Percentiles rank a stretch among this genome's conserved stretches.
Conservation (phyloP, 1,140 invertebrate genomes). For the Microplitis demolitor region DNA sequence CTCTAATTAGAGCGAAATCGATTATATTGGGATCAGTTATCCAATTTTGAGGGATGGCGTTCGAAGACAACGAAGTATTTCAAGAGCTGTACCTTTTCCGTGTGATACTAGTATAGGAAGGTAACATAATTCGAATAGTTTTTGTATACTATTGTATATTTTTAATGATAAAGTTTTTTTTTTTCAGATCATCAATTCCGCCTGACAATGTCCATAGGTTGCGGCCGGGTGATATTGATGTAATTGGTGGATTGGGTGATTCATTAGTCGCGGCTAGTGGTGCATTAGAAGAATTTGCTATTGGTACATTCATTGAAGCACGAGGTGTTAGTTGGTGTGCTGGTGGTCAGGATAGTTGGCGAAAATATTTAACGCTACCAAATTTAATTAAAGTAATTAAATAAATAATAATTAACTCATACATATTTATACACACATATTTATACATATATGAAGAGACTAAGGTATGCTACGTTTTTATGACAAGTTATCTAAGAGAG, state of each 20-base stretch:
- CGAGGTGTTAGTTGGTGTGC: constrained; percentile 79
- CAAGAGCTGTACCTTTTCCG: constrained; percentile 50
- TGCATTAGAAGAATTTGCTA: constrained; percentile 72
- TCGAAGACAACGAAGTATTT: constrained; percentile 49
- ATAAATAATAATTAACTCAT: background rate
- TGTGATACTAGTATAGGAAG: constrained; percentile 47
- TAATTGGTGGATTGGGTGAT: constrained; percentile 80
- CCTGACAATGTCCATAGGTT: constrained; percentile 68
- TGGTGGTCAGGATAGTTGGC: constrained; percentile 73
- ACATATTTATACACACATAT: no score
- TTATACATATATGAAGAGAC: no score
- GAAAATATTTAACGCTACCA: constrained; percentile 71
- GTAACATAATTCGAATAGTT: background rate
- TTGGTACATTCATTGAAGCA: constrained; percentile 77
- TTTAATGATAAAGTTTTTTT: no score
- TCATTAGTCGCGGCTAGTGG: constrained; percentile 79
- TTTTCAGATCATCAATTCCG: constrained; percentile 38
- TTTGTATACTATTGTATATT: no score
- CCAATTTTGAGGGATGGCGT: constrained; percentile 38
- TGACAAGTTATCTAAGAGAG: no score
- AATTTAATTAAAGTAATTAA: constrained; percentile 70
- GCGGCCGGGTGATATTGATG: constrained; percentile 76
- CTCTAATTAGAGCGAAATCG: constrained; percentile 35
- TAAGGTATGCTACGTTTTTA: no score
- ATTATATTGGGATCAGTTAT: constrained; percentile 41